Percentiles rank a stretch among this genome's conserved stretches.
phyloP scores from a whole-genome alignment of 2,888 invertebrate species.

The Dasypolia templi region DNA sequence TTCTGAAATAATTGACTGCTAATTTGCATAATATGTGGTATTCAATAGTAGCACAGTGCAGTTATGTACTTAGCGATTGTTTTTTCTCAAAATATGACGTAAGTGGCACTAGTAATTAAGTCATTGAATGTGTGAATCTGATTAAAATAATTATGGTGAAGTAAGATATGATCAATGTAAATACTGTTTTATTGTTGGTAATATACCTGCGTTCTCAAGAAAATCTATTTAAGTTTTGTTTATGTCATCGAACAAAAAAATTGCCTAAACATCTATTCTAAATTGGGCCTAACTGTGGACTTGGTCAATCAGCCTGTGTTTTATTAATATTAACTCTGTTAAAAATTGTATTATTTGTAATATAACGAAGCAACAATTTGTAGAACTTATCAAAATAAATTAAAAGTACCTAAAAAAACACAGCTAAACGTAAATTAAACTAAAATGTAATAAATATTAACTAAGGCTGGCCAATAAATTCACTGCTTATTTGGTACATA shows the following conservation, averaged over 20 bases:
- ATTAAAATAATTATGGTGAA: neutral
- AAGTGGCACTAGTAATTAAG: neutral
- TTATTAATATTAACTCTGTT: neutral
- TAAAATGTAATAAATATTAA: neutral
- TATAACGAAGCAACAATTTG: neutral
- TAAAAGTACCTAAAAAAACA: neutral
- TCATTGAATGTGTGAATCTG: neutral
- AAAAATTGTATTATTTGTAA: neutral
- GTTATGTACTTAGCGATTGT: neutral
- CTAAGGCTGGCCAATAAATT: neutral
- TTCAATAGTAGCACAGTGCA: slow-evolving; percentile 1
- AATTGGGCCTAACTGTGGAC: slow-evolving; percentile 23
- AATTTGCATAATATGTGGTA: neutral
- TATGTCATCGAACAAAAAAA: slow-evolving; percentile 36
- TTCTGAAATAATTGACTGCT: neutral
- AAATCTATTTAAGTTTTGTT: slow-evolving; percentile 25
- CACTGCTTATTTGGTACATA: neutral
- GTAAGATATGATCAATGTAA: neutral
- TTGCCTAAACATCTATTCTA: slow-evolving; percentile 40
- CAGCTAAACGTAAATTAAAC: neutral
- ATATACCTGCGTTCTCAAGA: slow-evolving; percentile 16
- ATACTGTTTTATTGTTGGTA: slow-evolving; percentile 6
- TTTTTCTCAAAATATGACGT: neutral
- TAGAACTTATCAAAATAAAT: neutral
- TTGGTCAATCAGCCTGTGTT: slow-evolving; percentile 38